Percentiles rank a stretch among this genome's conserved stretches.
Evolutionary conservation across 2,888 invertebrate species (phyloP).

Genomic region (Iphiclides podalirius): DNA sequence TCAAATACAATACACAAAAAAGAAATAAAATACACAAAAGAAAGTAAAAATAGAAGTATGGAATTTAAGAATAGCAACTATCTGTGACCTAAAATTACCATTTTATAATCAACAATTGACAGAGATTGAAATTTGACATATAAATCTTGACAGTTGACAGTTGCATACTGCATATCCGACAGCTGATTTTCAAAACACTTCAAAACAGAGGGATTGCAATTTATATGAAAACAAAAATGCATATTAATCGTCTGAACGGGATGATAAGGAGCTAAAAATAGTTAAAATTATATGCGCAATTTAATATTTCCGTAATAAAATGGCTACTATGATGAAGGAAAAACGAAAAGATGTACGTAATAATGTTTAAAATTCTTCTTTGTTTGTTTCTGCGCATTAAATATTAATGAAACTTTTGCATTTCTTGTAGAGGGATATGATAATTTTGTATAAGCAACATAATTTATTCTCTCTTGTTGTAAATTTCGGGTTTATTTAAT

Average conservation of each 20-base stretch:
- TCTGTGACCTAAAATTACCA: too few species aligned
- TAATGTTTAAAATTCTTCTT: constrained; percentile 22
- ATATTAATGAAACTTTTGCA: constrained; percentile 9
- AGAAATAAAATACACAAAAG: too few species aligned
- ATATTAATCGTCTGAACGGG: background rate
- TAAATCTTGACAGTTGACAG: constrained; percentile 14
- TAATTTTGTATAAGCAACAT: too few species aligned
- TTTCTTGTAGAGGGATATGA: too few species aligned
- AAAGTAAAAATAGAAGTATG: too few species aligned
- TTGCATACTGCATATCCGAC: background rate
- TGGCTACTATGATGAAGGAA: constrained; percentile 70
- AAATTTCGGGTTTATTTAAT: constrained; percentile 3
- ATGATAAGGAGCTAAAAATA: background rate
- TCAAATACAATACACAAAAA: too few species aligned
- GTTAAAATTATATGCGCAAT: background rate
- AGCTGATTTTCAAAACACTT: constrained; percentile 27
- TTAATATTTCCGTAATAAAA: constrained; percentile 27
- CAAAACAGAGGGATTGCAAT: background rate
- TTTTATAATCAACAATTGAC: too few species aligned
- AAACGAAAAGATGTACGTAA: constrained; percentile 56
- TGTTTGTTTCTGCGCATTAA: constrained; percentile 22
- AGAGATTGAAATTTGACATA: too few species aligned
- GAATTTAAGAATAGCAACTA: too few species aligned
- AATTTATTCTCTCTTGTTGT: too few species aligned
- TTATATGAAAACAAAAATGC: constrained; percentile 9